Evolutionary conservation across 2,888 invertebrate genomes (phyloP).

Genomic region (Eucera pruinosa): DNA sequence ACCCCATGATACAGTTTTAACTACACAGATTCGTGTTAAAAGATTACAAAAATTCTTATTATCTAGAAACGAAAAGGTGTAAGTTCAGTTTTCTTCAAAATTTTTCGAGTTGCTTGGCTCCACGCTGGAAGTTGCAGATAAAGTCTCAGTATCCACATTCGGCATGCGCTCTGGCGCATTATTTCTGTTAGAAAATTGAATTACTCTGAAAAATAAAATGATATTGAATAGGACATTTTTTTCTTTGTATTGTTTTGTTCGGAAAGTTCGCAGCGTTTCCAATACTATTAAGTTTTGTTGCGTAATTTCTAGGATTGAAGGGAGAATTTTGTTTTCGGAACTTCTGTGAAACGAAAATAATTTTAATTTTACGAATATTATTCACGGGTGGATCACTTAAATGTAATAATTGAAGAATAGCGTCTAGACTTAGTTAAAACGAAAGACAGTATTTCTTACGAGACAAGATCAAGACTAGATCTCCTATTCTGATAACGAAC

Average conservation of each 20-base stretch:
- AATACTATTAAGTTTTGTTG: too few relatives aligned
- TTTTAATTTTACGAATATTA: too few relatives aligned
- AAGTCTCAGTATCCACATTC: background rate
- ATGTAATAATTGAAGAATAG: too few relatives aligned
- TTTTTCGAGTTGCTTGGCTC: background rate
- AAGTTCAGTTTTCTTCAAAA: background rate
- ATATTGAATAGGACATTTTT: background rate
- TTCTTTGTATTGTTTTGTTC: background rate
- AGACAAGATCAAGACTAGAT: too few relatives aligned
- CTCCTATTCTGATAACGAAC: too few relatives aligned
- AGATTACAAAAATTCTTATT: background rate
- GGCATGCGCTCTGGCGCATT: rapidly evolving
- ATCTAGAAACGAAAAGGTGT: background rate
- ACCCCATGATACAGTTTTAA: background rate
- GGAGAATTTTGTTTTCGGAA: background rate
- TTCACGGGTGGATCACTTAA: too few relatives aligned
- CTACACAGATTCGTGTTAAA: background rate
- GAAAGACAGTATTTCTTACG: too few relatives aligned
- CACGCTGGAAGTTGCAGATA: background rate
- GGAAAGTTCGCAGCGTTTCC: too few relatives aligned
- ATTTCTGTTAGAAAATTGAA: slow-evolving; percentile 1
- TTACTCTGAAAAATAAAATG: slow-evolving; percentile 23
- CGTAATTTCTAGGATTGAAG: too few relatives aligned
- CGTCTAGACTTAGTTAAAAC: too few relatives aligned
- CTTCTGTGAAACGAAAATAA: background rate